These are phyloP conservation scores for Boloria euphrosyne DNA, from an alignment of 2,888 invertebrate genomes.

Conservation along the genomic window DNA sequence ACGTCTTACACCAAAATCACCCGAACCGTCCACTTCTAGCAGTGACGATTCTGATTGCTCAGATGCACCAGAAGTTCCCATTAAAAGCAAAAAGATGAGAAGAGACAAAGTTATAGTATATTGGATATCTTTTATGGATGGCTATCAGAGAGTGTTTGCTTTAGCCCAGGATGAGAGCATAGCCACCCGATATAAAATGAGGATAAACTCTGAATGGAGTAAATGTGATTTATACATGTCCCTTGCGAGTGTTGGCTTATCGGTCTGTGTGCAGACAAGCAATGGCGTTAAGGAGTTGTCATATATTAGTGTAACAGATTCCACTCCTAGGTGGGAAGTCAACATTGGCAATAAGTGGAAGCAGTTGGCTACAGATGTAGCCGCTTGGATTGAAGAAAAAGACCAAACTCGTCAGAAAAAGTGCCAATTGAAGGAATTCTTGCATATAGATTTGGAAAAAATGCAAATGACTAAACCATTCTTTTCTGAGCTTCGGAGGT, in stretches of 20 bases:
- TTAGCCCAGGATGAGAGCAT: slow-evolving; percentile 89
- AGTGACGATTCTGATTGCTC: slow-evolving; percentile 82
- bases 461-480: slow-evolving; percentile 95
- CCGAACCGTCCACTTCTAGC: slow-evolving; percentile 81
- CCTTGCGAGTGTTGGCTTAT: slow-evolving; percentile 86
- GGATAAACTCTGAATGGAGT: slow-evolving; percentile 85
- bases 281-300: slow-evolving; percentile 84
- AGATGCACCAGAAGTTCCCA: slow-evolving; percentile 71
- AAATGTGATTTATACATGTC: slow-evolving; percentile 86
- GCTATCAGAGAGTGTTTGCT: slow-evolving; percentile 87
- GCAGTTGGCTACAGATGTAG: slow-evolving; percentile 87
- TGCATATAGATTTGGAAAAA: slow-evolving; percentile 90
- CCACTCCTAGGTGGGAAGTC: slow-evolving; percentile 91
- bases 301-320: slow-evolving; percentile 85
- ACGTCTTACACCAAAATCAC: slow-evolving; percentile 76
- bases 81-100: slow-evolving; percentile 83
- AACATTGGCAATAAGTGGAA: slow-evolving; percentile 91
- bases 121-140: slow-evolving; percentile 91
- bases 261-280: slow-evolving; percentile 75
- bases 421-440: slow-evolving; percentile 89
- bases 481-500: slow-evolving; percentile 88
- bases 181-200: slow-evolving; percentile 82
- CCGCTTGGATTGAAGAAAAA: slow-evolving; percentile 92
- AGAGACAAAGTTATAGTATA: slow-evolving; percentile 90
- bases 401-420: slow-evolving; percentile 86